These are phyloP conservation scores for Lasioglossum oenotherae DNA, from an alignment of 2,888 invertebrate species.

Conservation along the genomic window DNA sequence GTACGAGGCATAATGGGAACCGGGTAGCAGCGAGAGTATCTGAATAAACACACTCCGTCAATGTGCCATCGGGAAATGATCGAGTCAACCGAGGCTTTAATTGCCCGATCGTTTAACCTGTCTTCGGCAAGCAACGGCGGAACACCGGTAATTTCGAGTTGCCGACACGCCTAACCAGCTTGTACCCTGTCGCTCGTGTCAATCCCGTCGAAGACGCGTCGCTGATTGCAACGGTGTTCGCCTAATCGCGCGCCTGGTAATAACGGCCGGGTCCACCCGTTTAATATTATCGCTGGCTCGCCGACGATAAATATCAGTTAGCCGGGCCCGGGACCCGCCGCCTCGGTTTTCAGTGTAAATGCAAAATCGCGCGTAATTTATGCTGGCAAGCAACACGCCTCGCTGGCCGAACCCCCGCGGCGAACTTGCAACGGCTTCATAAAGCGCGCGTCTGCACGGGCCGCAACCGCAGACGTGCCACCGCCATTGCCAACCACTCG, in stretches of 20 bases:
- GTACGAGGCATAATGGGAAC: background rate
- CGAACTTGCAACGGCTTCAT: conserved; percentile 82
- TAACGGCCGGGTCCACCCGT: conserved; percentile 35
- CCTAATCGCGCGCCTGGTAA: conserved; percentile 52
- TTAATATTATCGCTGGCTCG: conserved; percentile 50
- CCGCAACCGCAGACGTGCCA: conserved; percentile 54
- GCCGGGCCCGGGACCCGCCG: conserved; percentile 47
- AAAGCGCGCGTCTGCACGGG: conserved; percentile 64
- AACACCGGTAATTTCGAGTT: conserved; percentile 5
- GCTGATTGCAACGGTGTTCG: conserved; percentile 17
- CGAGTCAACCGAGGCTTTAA: background rate
- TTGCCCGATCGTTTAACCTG: background rate
- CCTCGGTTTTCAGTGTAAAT: conserved; percentile 81
- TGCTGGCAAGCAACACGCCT: conserved; percentile 81
- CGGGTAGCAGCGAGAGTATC: background rate
- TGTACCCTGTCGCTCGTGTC: background rate
- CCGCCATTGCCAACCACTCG: conserved; percentile 51
- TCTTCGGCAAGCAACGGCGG: background rate
- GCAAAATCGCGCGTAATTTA: conserved; percentile 82
- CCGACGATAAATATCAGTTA: conserved; percentile 70
- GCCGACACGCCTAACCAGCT: background rate
- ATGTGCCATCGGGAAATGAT: background rate
- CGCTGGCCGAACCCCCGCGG: conserved; percentile 79
- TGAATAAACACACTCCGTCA: background rate
- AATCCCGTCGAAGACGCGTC: background rate